These are phyloP conservation scores for Pristis pectinata DNA, from an alignment of 2,797 vertebrate species.

Conservation along the genomic window DNA sequence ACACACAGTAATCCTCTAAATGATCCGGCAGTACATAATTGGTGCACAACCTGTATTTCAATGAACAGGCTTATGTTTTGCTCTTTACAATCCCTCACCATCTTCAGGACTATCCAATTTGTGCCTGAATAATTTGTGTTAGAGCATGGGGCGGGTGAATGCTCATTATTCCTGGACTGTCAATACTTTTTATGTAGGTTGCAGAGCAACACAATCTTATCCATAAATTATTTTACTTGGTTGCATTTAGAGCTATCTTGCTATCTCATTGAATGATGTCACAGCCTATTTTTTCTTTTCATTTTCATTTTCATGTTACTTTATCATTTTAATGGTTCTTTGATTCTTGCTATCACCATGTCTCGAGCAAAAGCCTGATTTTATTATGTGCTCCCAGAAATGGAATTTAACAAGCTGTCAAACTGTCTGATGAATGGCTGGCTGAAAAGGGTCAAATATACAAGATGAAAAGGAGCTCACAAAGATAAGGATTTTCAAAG, in stretches of 20 bases:
- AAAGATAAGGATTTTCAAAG: background rate
- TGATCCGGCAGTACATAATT: too few relatives aligned
- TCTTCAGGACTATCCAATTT: too few relatives aligned
- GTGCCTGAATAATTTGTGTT: background rate
- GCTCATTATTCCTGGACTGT: background rate
- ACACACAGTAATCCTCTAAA: too few relatives aligned
- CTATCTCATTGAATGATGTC: background rate
- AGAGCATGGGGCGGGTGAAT: background rate
- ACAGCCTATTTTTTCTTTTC: background rate
- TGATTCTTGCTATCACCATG: background rate
- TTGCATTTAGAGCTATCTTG: background rate
- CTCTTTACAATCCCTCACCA: too few relatives aligned
- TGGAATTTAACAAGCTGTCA: background rate
- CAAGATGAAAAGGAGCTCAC: background rate
- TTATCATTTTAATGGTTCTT: background rate
- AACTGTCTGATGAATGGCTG: background rate
- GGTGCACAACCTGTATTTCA: too few relatives aligned
- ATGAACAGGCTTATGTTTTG: too few relatives aligned
- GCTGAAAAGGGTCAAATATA: background rate
- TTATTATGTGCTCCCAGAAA: background rate
- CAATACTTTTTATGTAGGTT: background rate
- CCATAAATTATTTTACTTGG: background rate
- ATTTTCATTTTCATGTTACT: background rate
- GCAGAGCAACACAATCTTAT: background rate
- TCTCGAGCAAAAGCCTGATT: background rate